Conservation (phyloP, 1,140 invertebrate genomes). For the Harpegnathos saltator region DNA sequence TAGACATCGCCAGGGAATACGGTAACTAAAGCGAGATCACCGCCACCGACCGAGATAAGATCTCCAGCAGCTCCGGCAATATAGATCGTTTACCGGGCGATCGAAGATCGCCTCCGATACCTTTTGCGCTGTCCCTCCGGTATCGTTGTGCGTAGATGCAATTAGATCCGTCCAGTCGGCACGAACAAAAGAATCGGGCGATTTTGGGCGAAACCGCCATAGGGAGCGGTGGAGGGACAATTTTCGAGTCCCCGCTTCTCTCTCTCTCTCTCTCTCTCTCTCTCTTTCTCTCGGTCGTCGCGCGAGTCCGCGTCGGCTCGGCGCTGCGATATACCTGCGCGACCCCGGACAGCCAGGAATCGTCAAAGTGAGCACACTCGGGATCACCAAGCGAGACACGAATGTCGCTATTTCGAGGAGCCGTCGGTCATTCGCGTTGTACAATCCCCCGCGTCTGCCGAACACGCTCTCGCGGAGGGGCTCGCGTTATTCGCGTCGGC, state of each 20-base stretch:
- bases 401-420: not conserved
- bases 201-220: constrained; percentile 46
- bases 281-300: not conserved
- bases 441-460: constrained; percentile 5
- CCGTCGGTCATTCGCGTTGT: not conserved
- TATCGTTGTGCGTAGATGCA: constrained; percentile 67
- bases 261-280: too few relatives aligned
- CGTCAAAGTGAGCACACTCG: not conserved
- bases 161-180: constrained; percentile 67
- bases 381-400: not conserved
- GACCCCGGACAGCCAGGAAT: not conserved
- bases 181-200: constrained; percentile 52
- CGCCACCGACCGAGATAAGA: constrained; percentile 67
- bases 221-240: constrained; percentile 24
- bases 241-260: not conserved
- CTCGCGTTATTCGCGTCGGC: constrained; percentile 28
- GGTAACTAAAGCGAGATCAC: constrained; percentile 73
- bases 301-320: not conserved
- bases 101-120: constrained; percentile 67
- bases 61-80: constrained; percentile 64
- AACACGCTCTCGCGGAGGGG: not conserved
- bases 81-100: constrained; percentile 73
- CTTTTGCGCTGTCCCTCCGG: constrained; percentile 66
- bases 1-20: constrained; percentile 71
- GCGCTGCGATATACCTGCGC: constrained; percentile 6